Conservation (phyloP, 2,113 vertebrate genomes). For the Xyrauchen texanus region DNA sequence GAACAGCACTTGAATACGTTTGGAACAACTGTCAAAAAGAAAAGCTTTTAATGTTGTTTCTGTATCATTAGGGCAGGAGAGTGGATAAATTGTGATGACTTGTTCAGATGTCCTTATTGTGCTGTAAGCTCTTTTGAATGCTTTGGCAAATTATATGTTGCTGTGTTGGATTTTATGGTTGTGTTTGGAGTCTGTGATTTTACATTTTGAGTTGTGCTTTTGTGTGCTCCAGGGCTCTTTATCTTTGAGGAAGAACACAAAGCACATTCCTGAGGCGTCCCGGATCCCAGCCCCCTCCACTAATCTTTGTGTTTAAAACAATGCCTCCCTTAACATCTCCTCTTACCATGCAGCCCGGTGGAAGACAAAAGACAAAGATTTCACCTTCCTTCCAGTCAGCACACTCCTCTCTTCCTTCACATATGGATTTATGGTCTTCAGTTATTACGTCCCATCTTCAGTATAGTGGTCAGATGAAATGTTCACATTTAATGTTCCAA, state of each 20-base stretch:
- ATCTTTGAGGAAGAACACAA: constrained; percentile 44
- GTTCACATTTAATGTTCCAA: too few species aligned
- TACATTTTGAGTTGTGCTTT: not conserved
- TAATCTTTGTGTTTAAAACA: constrained; percentile 31
- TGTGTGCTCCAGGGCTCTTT: not conserved
- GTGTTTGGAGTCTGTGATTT: not conserved
- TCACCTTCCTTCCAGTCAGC: not conserved
- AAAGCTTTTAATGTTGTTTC: too few species aligned
- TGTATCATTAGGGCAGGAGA: not conserved
- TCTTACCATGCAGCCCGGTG: constrained; percentile 25
- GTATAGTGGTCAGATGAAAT: not conserved
- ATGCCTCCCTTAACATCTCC: constrained; percentile 15
- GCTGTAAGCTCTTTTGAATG: constrained; percentile 28
- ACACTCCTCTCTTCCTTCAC: constrained; percentile 17
- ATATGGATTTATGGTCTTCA: not conserved
- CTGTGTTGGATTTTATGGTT: too few species aligned
- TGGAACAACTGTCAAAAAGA: too few species aligned
- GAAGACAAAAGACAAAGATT: constrained; percentile 31
- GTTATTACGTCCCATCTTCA: not conserved
- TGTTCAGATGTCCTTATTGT: not conserved
- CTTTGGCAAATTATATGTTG: constrained; percentile 4
- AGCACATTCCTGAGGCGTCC: constrained; percentile 46
- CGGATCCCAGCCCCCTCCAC: not conserved
- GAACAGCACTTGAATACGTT: too few species aligned
- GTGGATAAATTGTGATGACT: not conserved